Evolutionary conservation across 2,113 vertebrate species (phyloP).

Genomic region (Puffinus mauretanicus): DNA sequence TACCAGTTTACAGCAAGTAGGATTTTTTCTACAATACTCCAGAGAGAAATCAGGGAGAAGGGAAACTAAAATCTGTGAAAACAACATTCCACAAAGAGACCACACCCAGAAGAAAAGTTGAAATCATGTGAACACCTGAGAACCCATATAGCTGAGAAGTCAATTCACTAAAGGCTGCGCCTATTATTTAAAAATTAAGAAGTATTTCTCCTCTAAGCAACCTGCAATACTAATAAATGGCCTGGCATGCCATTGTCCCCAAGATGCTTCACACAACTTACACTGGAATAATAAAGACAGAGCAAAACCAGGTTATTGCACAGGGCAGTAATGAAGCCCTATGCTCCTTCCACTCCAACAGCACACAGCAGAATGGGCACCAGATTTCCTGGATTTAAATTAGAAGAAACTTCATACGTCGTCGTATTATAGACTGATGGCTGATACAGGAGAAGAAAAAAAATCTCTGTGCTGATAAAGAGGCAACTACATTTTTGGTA

Average conservation of each 20-base stretch:
- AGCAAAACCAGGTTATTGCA: not conserved
- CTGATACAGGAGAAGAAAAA: not conserved
- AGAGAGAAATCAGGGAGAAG: not conserved
- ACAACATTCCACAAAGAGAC: not conserved
- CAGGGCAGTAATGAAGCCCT: not conserved
- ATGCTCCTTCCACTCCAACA: not conserved
- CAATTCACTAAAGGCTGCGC: not conserved
- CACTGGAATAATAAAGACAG: fast-evolving
- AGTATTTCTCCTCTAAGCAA: not conserved
- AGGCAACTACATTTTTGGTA: not conserved
- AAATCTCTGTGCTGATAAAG: not conserved
- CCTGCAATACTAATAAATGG: not conserved
- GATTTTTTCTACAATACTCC: not conserved
- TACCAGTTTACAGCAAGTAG: not conserved
- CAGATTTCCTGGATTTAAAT: not conserved
- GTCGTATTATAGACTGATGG: not conserved
- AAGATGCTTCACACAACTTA: not conserved
- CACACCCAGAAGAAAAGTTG: not conserved
- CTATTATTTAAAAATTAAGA: not conserved
- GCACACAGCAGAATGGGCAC: not conserved
- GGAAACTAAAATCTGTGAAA: not conserved
- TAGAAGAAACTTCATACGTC: not conserved
- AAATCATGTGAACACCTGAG: not conserved
- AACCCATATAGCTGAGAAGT: not conserved
- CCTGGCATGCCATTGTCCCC: no score